A percentile compares a stretch with the other conserved stretches of the same genome.
Evolutionary conservation across 2,888 invertebrate genomes (phyloP).

Genomic region (Eristalinus sepulchralis): DNA sequence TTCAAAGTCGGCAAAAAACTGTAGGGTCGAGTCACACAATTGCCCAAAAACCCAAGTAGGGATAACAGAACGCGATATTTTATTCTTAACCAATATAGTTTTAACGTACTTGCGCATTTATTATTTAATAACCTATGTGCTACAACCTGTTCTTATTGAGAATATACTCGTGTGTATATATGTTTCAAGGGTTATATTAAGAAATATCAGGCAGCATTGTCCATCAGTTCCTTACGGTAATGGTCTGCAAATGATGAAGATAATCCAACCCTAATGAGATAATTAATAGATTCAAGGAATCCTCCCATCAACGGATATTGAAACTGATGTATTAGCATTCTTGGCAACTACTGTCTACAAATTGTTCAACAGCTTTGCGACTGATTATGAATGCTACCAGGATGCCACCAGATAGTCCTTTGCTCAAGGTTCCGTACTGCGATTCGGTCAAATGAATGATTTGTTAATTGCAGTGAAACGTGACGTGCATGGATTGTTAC

Average conservation of each 20-base stretch:
- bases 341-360: not conserved
- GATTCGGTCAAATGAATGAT: constrained; percentile 13
- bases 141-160: no score
- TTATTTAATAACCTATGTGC: no score
- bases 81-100: no score
- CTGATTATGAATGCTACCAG: not conserved
- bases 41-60: no score
- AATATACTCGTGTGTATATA: not conserved
- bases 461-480: constrained; percentile 22
- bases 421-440: not conserved
- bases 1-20: no score
- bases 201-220: not conserved
- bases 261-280: not conserved
- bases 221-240: not conserved
- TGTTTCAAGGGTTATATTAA: not conserved
- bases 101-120: no score
- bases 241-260: not conserved
- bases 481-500: not conserved
- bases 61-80: no score
- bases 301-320: not conserved
- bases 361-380: not conserved
- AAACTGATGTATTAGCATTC: not conserved
- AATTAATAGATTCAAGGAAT: not conserved
- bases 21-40: no score
- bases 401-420: not conserved